Evolutionary conservation across 1,140 invertebrate genomes (phyloP), one percentile per base, ranked within the genome.

Genomic region (Neodiprion pinetum): DNA sequence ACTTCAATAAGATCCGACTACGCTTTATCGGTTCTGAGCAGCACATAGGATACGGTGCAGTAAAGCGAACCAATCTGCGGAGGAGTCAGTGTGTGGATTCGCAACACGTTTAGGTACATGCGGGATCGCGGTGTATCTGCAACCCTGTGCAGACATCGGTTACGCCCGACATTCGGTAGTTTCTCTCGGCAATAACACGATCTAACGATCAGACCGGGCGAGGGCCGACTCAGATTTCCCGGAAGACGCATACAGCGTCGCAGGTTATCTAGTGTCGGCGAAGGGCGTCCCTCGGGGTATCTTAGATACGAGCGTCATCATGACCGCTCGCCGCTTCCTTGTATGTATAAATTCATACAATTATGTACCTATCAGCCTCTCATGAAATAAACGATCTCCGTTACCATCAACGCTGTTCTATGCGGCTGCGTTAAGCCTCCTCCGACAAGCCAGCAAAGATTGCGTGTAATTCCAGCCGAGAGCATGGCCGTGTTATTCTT

Each of bases 331-430:
- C 11, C n/a, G 53, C 53, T 61, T 61, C 53, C 53, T 9, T 61
- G 53, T 61, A 17, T 61, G 53, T 61, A 61, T 61, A 61, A 61
- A 61, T 61, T 61, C 53, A 61, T 61, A 61, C 53, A 61, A 61
- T 61, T 61, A 61, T 61, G 53, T 61, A 61, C 53, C 53, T 61
- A 61, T 61, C 53, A 61, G 53, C 53, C 8, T 61, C 53, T 61
- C 53, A 9, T 61, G 53, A 61, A 61, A 61, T 61, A 61, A 61
- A 61, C 53, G 53, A 61, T 61, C 53, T 61, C n/a, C 53, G 53
- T 17, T 61, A 17, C 53, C 53, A 61, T 61, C 53, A 17, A 61
- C 53, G 28, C 2, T 17, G 53, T 17, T 14, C 4, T 61, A 61
- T 61, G 11, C 9, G n/a, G 53, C n/a, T 5, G n/a, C 53, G 53